Percentiles rank a stretch among this genome's conserved stretches.
phyloP scores from a whole-genome alignment of 2,797 vertebrate species.

The Pygocentrus nattereri region DNA sequence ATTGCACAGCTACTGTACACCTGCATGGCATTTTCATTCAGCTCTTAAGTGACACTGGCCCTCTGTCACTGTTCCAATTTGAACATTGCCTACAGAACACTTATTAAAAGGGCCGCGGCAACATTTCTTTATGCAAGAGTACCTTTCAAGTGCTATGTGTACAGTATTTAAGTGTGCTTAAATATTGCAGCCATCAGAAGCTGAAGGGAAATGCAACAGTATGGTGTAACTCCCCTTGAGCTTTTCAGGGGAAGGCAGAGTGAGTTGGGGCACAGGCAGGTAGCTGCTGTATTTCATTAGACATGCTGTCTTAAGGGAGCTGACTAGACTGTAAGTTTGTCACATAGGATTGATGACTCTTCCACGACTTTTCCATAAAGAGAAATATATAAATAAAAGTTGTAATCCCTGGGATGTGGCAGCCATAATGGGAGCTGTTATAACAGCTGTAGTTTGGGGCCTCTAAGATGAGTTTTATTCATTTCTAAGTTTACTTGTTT shows the following conservation, averaged over 20 bases:
- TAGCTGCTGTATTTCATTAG: constrained; percentile 76
- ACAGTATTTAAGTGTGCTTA: constrained; percentile 11
- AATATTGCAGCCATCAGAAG: constrained; percentile 20
- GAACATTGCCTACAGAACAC: constrained; percentile 57
- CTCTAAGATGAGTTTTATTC: constrained; percentile 72
- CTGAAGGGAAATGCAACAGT: neutral
- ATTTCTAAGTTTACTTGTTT: constrained; percentile 66
- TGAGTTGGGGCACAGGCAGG: constrained; percentile 68
- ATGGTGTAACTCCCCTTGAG: neutral
- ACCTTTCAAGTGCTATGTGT: neutral
- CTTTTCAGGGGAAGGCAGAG: constrained; percentile 52
- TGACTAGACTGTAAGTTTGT: constrained; percentile 76
- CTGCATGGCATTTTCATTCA: constrained; percentile 54
- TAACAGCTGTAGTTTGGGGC: constrained; percentile 66
- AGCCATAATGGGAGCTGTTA: constrained; percentile 69
- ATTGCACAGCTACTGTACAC: constrained; percentile 65
- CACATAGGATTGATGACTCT: constrained; percentile 76
- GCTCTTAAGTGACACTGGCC: constrained; percentile 67
- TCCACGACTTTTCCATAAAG: constrained; percentile 71
- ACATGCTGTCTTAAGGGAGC: constrained; percentile 72
- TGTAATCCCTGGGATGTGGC: constrained; percentile 72
- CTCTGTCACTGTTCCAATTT: constrained; percentile 64
- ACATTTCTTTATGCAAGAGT: constrained; percentile 61
- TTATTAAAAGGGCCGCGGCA: constrained; percentile 66
- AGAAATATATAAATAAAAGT: constrained; percentile 78